Conservation (phyloP, 92 coral and sea anemone species). For the Galaxea fascicularis region DNA sequence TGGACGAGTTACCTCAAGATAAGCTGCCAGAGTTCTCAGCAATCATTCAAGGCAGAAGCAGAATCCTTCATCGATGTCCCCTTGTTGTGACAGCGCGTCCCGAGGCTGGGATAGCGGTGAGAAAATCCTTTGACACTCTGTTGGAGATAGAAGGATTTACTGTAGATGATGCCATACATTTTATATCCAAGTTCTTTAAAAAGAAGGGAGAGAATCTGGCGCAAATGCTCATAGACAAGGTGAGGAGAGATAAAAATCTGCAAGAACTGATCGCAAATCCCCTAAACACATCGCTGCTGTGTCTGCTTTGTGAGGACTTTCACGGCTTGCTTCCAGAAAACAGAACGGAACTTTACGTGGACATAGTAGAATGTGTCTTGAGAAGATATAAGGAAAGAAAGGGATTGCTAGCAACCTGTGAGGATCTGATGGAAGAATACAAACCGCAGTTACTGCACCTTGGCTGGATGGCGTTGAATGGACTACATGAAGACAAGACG, state of each 20-base stretch:
- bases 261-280: slow-evolving; percentile 31
- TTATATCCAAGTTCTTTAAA: slow-evolving; percentile 39
- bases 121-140: slow-evolving; percentile 32
- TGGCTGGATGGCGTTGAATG: slow-evolving; percentile 34
- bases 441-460: neutral
- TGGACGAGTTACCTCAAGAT: slow-evolving; percentile 32
- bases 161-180: slow-evolving; percentile 17
- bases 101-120: slow-evolving; percentile 38
- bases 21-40: neutral
- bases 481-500: neutral
- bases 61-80: slow-evolving; percentile 27
- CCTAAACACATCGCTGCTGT: slow-evolving; percentile 44
- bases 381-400: slow-evolving; percentile 21
- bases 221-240: neutral
- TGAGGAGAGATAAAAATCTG: neutral
- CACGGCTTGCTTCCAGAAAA: slow-evolving; percentile 36
- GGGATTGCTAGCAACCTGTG: neutral
- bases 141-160: slow-evolving; percentile 50
- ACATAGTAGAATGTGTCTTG: slow-evolving; percentile 37
- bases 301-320: slow-evolving; percentile 41
- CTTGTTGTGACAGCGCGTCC: slow-evolving; percentile 38
- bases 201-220: neutral
- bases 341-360: slow-evolving; percentile 26
- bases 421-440: slow-evolving; percentile 12
- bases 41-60: slow-evolving; percentile 14